Evolutionary conservation across 2,888 invertebrate species (phyloP).

Genomic region (Drosophila robusta): DNA sequence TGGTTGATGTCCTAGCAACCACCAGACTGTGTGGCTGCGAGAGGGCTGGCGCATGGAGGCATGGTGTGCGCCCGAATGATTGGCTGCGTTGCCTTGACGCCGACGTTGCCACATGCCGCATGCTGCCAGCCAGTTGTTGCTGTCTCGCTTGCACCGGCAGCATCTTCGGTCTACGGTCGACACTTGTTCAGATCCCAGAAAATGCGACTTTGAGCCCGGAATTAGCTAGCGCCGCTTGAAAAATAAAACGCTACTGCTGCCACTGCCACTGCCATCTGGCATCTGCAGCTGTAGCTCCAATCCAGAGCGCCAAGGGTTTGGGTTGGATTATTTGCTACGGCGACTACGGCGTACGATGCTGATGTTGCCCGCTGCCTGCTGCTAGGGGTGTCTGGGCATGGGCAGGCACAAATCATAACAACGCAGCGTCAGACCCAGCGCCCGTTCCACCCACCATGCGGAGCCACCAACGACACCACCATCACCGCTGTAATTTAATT

Average conservation of each 20-base stretch:
- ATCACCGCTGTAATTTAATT: slow-evolving; percentile 67
- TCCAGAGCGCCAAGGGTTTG: slow-evolving; percentile 37
- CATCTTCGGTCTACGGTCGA: slow-evolving; percentile 43
- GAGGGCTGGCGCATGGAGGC: slow-evolving; percentile 59
- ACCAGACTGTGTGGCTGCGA: slow-evolving; percentile 40
- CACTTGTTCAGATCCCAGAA: slow-evolving; percentile 77
- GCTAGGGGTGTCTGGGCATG: slow-evolving; percentile 33
- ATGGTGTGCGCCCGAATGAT: slow-evolving; percentile 65
- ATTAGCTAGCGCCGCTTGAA: slow-evolving; percentile 76
- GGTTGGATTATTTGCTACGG: slow-evolving; percentile 76
- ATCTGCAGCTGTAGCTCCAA: slow-evolving; percentile 4
- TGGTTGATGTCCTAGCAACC: slow-evolving; percentile 63
- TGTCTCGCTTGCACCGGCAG: slow-evolving; percentile 51
- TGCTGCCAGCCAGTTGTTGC: slow-evolving; percentile 40
- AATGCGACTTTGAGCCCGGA: slow-evolving; percentile 81
- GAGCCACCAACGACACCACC: slow-evolving; percentile 25
- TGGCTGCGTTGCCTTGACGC: slow-evolving; percentile 77
- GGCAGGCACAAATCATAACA: slow-evolving; percentile 72
- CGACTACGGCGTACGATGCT: slow-evolving; percentile 28
- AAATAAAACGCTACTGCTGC: slow-evolving; percentile 50
- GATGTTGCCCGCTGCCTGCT: slow-evolving; percentile 22
- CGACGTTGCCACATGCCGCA: slow-evolving; percentile 51
- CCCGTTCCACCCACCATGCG: slow-evolving; percentile 17
- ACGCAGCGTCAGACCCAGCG: slow-evolving; percentile 44
- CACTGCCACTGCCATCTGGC: no score